Conservation (phyloP, 2,113 vertebrate species). For the Triplophysa rosa region DNA sequence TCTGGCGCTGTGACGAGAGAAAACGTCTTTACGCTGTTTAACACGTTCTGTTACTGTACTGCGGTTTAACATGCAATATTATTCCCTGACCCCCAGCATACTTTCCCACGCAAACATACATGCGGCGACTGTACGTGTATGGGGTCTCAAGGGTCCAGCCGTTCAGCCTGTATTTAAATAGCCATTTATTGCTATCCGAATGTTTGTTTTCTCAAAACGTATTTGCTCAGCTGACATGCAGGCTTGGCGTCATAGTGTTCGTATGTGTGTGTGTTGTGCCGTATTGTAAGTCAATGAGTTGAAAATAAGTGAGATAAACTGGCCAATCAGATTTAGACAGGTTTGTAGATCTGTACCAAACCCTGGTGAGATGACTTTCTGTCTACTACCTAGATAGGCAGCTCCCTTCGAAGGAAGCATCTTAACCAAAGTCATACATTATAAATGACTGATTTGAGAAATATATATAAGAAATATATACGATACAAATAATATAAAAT, state of each 20-base stretch:
- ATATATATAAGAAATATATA: too few relatives aligned
- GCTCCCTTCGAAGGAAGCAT: background rate
- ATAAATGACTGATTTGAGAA: too few relatives aligned
- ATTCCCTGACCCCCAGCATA: constrained; percentile 43
- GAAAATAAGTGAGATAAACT: constrained; percentile 20
- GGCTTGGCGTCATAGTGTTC: constrained; percentile 34
- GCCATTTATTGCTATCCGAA: constrained; percentile 50
- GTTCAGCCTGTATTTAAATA: constrained; percentile 41
- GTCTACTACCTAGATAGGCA: background rate
- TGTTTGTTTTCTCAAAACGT: constrained; percentile 54
- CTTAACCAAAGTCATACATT: background rate
- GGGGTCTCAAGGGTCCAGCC: constrained; percentile 20
- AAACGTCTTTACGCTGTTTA: constrained; percentile 5
- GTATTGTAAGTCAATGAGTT: background rate
- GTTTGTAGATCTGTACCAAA: background rate
- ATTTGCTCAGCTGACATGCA: constrained; percentile 56
- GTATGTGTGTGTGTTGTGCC: constrained; percentile 10
- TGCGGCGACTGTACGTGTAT: background rate
- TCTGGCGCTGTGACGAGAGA: background rate
- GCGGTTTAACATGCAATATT: constrained; percentile 21
- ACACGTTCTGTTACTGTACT: constrained; percentile 27
- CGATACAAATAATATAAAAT: too few relatives aligned
- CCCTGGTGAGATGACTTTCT: background rate
- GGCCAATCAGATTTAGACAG: background rate
- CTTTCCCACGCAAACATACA: constrained; percentile 48